Evolutionary conservation across 1,140 invertebrate species (phyloP).

Genomic region (Lasioglossum albipes): DNA sequence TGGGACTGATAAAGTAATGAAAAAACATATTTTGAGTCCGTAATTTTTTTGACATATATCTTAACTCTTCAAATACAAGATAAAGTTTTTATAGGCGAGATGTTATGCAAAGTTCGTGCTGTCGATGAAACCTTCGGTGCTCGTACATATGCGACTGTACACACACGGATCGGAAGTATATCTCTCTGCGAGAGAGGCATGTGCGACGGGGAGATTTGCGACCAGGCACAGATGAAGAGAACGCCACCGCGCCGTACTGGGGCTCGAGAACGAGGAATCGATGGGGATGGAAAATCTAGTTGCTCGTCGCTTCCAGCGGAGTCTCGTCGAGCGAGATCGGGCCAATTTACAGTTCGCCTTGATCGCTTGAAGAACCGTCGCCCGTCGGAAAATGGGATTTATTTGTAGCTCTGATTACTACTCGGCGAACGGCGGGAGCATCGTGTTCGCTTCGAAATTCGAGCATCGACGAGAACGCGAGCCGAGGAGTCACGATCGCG

Average conservation of each 20-base stretch:
- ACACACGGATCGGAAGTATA: neutral
- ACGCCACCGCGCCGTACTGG: too few relatives aligned
- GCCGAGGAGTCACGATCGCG: too few relatives aligned
- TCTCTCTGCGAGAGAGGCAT: neutral
- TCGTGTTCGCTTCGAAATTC: too few relatives aligned
- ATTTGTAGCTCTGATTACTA: slow-evolving; percentile 19
- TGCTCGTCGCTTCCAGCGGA: neutral
- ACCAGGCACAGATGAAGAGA: neutral
- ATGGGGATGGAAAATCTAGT: slow-evolving; percentile 31
- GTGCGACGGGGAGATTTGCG: neutral
- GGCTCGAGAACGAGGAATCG: slow-evolving; percentile 32
- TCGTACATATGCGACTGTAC: slow-evolving; percentile 12
- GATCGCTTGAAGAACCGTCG: slow-evolving; percentile 1
- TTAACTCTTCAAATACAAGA: too few relatives aligned
- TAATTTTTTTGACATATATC: too few relatives aligned
- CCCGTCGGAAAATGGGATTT: slow-evolving; percentile 3
- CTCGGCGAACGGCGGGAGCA: neutral
- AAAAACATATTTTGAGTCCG: too few relatives aligned
- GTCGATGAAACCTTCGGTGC: slow-evolving; percentile 32
- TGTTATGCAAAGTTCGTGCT: slow-evolving; percentile 48
- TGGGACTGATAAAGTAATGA: too few relatives aligned
- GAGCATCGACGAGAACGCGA: too few relatives aligned
- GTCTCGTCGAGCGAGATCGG: neutral
- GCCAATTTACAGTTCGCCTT: neutral
- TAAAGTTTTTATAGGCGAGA: slow-evolving; percentile 6